These are phyloP conservation scores for Galerucella pusilla DNA, from an alignment of 2,888 invertebrate genomes.

Conservation along the genomic window DNA sequence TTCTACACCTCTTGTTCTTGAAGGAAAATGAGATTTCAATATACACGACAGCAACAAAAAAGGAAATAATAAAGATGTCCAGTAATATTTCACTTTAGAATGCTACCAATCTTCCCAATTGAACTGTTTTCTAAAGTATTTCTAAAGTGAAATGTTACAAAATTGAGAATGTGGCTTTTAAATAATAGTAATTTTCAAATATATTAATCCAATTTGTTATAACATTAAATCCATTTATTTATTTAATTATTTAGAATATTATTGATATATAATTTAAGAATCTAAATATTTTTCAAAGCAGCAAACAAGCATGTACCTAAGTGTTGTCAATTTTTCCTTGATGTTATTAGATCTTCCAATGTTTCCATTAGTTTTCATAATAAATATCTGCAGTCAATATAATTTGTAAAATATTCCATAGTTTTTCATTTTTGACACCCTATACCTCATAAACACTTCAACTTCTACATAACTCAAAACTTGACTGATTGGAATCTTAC, in stretches of 20 bases:
- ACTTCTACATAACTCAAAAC: neutral
- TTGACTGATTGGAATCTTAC: too few species aligned
- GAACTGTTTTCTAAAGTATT: neutral
- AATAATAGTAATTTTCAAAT: neutral
- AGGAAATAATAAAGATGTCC: neutral
- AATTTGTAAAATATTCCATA: neutral
- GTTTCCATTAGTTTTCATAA: neutral
- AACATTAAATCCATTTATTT: too few species aligned
- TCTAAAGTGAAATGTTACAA: neutral
- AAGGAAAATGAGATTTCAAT: conserved; percentile 11
- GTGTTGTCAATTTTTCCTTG: too few species aligned
- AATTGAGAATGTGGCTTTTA: neutral
- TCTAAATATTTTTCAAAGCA: too few species aligned
- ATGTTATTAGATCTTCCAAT: too few species aligned
- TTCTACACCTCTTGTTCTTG: neutral
- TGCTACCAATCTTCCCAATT: too few species aligned
- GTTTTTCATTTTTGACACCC: conserved; percentile 5
- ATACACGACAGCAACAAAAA: neutral
- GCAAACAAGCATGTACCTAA: too few species aligned
- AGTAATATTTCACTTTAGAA: neutral
- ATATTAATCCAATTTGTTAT: neutral
- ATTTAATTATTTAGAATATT: too few species aligned
- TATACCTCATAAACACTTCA: neutral
- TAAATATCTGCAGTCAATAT: neutral
- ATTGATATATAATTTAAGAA: too few species aligned